Evolutionary conservation across 2,113 vertebrate species (phyloP).

Genomic region (Zingel zingel): DNA sequence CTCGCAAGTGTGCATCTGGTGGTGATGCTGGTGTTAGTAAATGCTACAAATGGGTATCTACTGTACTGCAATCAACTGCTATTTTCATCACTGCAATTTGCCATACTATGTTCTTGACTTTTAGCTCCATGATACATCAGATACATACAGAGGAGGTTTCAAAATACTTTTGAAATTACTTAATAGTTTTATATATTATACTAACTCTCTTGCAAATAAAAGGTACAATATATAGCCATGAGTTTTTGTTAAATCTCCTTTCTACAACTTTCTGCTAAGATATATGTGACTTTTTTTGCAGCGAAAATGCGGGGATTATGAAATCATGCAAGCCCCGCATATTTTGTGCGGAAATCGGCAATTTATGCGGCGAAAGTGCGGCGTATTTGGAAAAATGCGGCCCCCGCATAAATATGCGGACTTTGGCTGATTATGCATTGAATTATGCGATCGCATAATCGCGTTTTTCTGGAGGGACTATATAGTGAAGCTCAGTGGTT

Average conservation of each 20-base stretch:
- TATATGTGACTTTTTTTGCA: no score
- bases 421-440: no score
- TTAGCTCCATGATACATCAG: not conserved
- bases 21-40: not conserved
- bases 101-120: not conserved
- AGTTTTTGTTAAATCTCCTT: not conserved
- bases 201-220: not conserved
- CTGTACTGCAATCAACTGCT: not conserved
- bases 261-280: no score
- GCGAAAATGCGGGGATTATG: no score
- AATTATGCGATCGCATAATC: no score
- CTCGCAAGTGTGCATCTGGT: conserved; percentile 7
- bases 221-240: not conserved
- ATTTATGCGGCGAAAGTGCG: no score
- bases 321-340: no score
- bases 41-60: not conserved
- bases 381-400: no score
- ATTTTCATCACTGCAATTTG: not conserved
- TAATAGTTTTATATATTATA: not conserved
- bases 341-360: no score
- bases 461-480: no score
- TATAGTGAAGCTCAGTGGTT: not conserved
- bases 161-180: not conserved
- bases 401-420: no score
- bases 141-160: not conserved